Base-by-base conservation (phyloP, 2,797 vertebrate species). In the Trachops cirrhosus region DNA sequence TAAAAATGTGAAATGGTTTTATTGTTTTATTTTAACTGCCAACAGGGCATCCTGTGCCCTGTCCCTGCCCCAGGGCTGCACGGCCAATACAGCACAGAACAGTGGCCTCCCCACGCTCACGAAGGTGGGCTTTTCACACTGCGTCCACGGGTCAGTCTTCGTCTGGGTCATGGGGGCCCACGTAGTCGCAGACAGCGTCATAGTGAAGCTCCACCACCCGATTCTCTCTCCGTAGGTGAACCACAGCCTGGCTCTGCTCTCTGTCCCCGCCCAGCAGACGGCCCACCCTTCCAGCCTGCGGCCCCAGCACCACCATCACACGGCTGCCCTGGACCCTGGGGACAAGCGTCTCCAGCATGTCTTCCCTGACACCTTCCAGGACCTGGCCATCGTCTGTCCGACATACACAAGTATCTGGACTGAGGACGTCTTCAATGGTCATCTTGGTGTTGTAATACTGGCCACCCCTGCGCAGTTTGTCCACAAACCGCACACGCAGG, bases 371-470 rank as follows among this genome's bases (percentile, higher is more conserved):
- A 99, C 99, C 99, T 34, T 99, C 99, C 62, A 99, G 96, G 88
- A 99, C 95, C 89, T 97, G 98, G 71, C 99, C 99, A 96, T 99
- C 99, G 32, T 99, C 99, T 26, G 99, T 99, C 91, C 99, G 98
- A 98, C 99, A 99, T 39, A 99, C 98, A 62, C 99, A 99, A 0
- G 97, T 98, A 34, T 97, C 97, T 0, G 98, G 98, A 4, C 98
- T 98, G 94, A 99, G 91, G 68, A 99, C 99, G 16, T 99, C 99
- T 98, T 99, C 99, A 67, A 99, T 95, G 9, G 98, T 98, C 99
- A 99, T 99, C 99, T 99, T 99, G 34, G 99, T 99, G 97, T 99
- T 99, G 98, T 99, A 99, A 98, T 99, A 99, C 54, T 97, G 98
- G 34, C 99, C 99, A 4, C 98, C 99, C 97, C 99, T 99, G 96